Conservation (phyloP, 1,140 invertebrate species). For the Nasonia giraulti region DNA sequence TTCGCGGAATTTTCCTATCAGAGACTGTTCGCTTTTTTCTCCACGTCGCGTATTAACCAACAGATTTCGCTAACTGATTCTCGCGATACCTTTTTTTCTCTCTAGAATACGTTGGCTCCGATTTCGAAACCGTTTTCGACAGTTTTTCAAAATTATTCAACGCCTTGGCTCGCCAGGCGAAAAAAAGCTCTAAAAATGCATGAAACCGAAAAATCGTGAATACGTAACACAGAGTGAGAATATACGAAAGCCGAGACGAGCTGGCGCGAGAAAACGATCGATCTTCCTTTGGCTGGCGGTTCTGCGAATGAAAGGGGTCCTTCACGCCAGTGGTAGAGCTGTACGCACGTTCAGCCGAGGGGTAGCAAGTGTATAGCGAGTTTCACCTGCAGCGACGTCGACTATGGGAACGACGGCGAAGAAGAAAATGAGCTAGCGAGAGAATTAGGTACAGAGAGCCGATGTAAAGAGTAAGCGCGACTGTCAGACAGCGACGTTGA, state of each 20-base stretch:
- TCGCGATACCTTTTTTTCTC: too few relatives aligned
- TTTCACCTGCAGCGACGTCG: slow-evolving; percentile 32
- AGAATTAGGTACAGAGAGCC: neutral
- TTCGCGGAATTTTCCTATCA: neutral
- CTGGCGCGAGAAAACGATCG: slow-evolving; percentile 24
- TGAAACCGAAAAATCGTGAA: neutral
- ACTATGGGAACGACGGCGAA: neutral
- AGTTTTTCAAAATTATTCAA: neutral
- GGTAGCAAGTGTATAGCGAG: slow-evolving; percentile 5
- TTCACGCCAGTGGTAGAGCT: neutral
- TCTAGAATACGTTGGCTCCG: neutral
- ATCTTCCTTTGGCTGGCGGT: slow-evolving; percentile 44
- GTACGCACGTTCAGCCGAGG: too few relatives aligned
- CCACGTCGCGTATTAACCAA: neutral
- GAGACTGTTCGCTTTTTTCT: neutral
- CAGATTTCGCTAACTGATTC: neutral
- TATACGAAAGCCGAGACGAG: neutral
- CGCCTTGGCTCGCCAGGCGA: neutral
- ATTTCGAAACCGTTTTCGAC: neutral
- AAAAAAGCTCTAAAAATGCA: neutral
- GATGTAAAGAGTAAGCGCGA: neutral
- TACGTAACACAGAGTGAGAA: neutral
- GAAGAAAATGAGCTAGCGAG: slow-evolving; percentile 11
- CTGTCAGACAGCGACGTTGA: neutral
- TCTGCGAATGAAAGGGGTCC: neutral